Conservation (phyloP, 2,113 vertebrate genomes). For the Sapayoa aenigma region DNA sequence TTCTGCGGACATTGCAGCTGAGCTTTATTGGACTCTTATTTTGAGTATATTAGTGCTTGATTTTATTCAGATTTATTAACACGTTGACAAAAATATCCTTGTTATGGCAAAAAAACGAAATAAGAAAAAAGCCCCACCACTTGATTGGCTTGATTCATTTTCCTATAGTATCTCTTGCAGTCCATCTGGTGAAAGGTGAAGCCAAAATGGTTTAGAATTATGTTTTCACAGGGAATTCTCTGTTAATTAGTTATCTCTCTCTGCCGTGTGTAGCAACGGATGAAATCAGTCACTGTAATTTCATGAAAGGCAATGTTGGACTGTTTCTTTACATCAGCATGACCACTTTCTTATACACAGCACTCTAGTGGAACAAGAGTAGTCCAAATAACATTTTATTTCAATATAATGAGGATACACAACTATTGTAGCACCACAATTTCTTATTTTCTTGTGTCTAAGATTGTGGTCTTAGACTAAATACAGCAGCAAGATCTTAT, state of each 20-base stretch:
- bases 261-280: constrained; percentile 64
- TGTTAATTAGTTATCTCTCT: constrained; percentile 67
- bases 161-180: constrained; percentile 43
- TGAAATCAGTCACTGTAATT: constrained; percentile 57
- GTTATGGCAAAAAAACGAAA: neutral
- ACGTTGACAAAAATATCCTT: constrained; percentile 1
- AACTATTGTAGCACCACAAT: neutral
- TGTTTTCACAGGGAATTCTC: constrained; percentile 70
- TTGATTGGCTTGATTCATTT: constrained; percentile 46
- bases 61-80: constrained; percentile 29
- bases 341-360: constrained; percentile 31
- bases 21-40: neutral
- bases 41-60: neutral
- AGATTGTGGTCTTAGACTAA: neutral
- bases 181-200: constrained; percentile 68
- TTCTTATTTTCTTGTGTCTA: constrained; percentile 19
- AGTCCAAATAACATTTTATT: constrained; percentile 20
- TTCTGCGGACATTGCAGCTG: neutral
- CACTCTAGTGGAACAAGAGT: neutral
- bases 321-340: constrained; percentile 13
- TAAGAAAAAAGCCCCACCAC: neutral
- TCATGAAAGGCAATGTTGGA: constrained; percentile 45
- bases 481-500: constrained; percentile 5
- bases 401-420: neutral
- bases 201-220: constrained; percentile 71